These are phyloP conservation scores for Mactra quadrangularis DNA, from an alignment of 1,140 invertebrate species.

Conservation along the genomic window DNA sequence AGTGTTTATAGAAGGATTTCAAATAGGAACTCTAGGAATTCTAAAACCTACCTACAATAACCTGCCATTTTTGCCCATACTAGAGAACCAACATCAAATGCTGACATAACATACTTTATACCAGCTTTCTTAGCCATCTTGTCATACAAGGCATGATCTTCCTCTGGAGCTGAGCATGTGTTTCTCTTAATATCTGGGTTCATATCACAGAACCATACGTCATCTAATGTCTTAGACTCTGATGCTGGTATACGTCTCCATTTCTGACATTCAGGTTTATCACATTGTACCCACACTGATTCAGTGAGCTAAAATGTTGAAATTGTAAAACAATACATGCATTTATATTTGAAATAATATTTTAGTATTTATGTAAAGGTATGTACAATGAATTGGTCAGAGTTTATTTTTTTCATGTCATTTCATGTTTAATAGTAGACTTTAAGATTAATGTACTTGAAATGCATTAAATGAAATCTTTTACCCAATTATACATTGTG, in stretches of 20 bases:
- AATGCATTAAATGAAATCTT: no score
- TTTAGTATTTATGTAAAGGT: no score
- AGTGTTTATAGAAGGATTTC: no score
- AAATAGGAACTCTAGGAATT: no score
- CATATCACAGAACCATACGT: slow-evolving; percentile 76
- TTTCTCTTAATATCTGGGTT: slow-evolving; percentile 66
- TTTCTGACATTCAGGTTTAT: slow-evolving; percentile 74
- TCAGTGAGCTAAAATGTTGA: slow-evolving; percentile 63
- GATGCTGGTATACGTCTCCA: slow-evolving; percentile 69
- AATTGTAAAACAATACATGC: no score
- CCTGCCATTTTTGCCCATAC: slow-evolving; percentile 78
- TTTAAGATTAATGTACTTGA: no score
- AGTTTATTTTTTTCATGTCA: no score
- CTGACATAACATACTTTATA: slow-evolving; percentile 71
- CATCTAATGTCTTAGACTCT: slow-evolving; percentile 32
- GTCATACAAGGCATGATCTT: slow-evolving; percentile 70
- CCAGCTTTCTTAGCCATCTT: slow-evolving; percentile 69
- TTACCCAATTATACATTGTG: no score
- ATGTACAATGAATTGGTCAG: no score
- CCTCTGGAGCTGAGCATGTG: slow-evolving; percentile 64
- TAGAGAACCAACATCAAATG: slow-evolving; percentile 63
- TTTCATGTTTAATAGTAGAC: no score
- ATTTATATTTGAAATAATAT: no score
- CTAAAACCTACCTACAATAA: slow-evolving; percentile 73
- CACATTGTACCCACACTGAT: slow-evolving; percentile 76